Conservation (phyloP, 2,797 vertebrate genomes). For the Gastrophryne carolinensis region DNA sequence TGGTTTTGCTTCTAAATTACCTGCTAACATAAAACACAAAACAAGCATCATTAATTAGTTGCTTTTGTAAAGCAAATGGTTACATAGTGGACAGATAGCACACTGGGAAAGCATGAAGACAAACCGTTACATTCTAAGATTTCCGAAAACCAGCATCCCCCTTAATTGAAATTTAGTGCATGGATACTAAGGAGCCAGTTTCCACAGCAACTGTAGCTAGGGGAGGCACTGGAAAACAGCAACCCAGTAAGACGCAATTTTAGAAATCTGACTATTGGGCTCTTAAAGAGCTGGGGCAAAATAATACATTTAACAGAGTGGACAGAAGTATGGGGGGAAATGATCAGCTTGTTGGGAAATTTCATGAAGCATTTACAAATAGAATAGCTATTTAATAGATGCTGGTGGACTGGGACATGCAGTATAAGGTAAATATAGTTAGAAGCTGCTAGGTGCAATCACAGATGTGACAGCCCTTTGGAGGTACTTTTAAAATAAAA, state of each 20-base stretch:
- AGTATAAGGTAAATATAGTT: background rate
- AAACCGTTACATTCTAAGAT: slow-evolving; percentile 3
- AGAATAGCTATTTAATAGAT: slow-evolving; percentile 2
- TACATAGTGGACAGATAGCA: background rate
- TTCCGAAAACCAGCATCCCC: background rate
- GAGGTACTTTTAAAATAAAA: background rate
- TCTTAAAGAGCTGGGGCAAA: slow-evolving; percentile 47
- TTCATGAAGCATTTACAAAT: background rate
- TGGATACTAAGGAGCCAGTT: slow-evolving; percentile 50
- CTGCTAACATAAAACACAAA: background rate
- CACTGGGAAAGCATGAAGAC: background rate
- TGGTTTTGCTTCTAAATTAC: slow-evolving; percentile 3
- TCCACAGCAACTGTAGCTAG: slow-evolving; percentile 62
- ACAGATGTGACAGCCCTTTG: too few relatives aligned
- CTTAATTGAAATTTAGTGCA: slow-evolving; percentile 35
- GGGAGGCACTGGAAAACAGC: slow-evolving; percentile 51
- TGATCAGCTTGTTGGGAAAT: background rate
- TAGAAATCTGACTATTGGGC: slow-evolving; percentile 45
- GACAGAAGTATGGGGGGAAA: background rate
- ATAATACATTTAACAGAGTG: slow-evolving; percentile 1
- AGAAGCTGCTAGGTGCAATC: background rate
- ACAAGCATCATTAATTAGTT: slow-evolving; percentile 3
- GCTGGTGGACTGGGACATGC: background rate
- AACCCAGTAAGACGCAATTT: slow-evolving; percentile 19
- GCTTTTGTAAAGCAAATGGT: background rate